These are phyloP conservation scores for Gymnothorax javanicus DNA, from an alignment of 2,797 vertebrate genomes.

Conservation along the genomic window DNA sequence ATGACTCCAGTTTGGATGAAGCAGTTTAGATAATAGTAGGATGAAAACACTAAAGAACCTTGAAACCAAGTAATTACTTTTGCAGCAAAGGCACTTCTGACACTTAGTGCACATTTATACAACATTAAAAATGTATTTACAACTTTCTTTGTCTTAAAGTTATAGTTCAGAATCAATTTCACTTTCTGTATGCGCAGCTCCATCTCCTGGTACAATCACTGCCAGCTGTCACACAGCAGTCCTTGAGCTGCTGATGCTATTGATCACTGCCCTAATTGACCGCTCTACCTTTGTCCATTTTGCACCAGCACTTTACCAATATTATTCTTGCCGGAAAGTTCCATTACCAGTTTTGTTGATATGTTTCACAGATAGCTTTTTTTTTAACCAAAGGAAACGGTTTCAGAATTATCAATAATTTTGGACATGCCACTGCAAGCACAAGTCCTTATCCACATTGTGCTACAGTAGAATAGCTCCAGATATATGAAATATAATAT, in stretches of 20 bases:
- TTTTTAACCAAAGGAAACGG: neutral
- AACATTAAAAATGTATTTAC: neutral
- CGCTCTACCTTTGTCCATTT: neutral
- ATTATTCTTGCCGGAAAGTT: neutral
- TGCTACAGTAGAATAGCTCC: neutral
- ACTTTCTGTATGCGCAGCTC: neutral
- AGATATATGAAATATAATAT: neutral
- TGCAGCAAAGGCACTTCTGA: no score
- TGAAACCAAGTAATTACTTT: neutral
- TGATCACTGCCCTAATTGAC: slow-evolving; percentile 3
- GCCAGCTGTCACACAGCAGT: neutral
- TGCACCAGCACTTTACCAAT: neutral
- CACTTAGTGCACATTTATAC: neutral
- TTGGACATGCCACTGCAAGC: neutral
- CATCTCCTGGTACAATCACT: neutral
- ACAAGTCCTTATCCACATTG: neutral
- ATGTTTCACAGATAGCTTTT: neutral
- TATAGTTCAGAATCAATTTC: neutral
- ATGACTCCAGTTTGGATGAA: no score
- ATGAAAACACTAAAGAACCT: neutral
- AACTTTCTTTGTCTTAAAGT: neutral
- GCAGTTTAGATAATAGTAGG: no score
- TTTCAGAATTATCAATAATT: neutral
- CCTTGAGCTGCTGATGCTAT: slow-evolving; percentile 6
- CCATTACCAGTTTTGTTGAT: neutral